A percentile compares a stretch with the other conserved stretches of the same genome.
Conservation (phyloP, 2,888 invertebrate genomes). For the Erebia palarica region DNA sequence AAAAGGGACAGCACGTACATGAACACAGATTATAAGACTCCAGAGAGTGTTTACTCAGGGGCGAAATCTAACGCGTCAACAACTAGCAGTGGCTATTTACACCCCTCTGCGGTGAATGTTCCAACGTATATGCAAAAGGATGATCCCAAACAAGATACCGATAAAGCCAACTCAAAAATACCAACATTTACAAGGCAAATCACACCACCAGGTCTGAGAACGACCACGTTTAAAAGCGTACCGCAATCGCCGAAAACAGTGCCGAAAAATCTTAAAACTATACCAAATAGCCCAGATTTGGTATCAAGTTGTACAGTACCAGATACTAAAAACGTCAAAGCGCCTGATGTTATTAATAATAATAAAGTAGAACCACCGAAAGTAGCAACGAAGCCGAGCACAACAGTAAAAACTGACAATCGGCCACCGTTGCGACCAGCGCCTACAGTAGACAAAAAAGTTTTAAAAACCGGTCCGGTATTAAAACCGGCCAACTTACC, state of each 20-base stretch:
- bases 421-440: constrained; percentile 67
- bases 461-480: constrained; percentile 57
- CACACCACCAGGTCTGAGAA: constrained; percentile 78
- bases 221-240: constrained; percentile 66
- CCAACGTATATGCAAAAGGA: constrained; percentile 73
- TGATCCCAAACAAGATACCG: constrained; percentile 49
- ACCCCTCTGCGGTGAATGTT: constrained; percentile 87
- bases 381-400: constrained; percentile 68
- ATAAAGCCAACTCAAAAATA: constrained; percentile 75
- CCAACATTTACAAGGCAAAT: constrained; percentile 74
- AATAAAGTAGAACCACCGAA: constrained; percentile 75
- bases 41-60: constrained; percentile 85
- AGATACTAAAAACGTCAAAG: constrained; percentile 77
- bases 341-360: constrained; percentile 83
- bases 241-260: constrained; percentile 69
- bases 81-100: constrained; percentile 88
- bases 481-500: constrained; percentile 59
- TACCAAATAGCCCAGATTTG: constrained; percentile 86
- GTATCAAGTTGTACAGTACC: constrained; percentile 87
- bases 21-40: constrained; percentile 83
- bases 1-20: constrained; percentile 82
- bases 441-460: constrained; percentile 69
- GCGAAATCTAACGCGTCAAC: constrained; percentile 83
- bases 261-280: constrained; percentile 61
- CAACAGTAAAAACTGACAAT: constrained; percentile 70